phyloP scores from a whole-genome alignment of 1,140 invertebrate genomes.

The Drosophila insularis region DNA sequence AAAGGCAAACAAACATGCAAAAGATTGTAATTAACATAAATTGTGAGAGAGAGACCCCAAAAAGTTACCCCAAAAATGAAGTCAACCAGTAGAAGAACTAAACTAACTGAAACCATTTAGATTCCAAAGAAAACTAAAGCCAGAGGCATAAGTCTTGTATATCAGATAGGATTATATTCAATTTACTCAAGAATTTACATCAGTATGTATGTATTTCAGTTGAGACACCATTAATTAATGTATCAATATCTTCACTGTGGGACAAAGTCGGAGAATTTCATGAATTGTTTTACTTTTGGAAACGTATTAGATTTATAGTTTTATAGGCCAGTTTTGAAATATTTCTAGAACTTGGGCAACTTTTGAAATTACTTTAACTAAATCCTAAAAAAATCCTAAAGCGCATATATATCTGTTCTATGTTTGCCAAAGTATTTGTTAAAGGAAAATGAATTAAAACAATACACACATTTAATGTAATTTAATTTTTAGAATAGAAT shows the following conservation, averaged over 20 bases:
- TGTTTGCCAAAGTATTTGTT: no score
- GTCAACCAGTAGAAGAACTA: not conserved
- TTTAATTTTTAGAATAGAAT: not conserved
- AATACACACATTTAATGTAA: no score
- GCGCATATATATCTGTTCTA: no score
- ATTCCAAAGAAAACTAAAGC: conserved; percentile 1
- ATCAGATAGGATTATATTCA: not conserved
- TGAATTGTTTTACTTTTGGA: no score
- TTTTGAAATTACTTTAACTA: no score
- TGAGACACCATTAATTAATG: conserved; percentile 1
- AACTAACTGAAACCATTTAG: conserved; percentile 4
- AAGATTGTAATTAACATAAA: conserved; percentile 79
- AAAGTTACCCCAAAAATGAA: conserved; percentile 5
- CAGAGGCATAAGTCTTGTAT: not conserved
- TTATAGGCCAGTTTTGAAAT: no score
- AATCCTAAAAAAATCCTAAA: no score
- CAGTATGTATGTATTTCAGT: not conserved
- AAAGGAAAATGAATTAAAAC: not conserved
- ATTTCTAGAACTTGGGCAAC: no score
- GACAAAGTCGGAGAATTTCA: not conserved
- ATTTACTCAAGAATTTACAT: not conserved
- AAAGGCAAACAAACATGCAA: conserved; percentile 53
- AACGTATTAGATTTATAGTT: no score
- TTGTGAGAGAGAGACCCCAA: conserved; percentile 23
- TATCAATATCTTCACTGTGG: not conserved